Base-by-base conservation (phyloP, 2,113 vertebrate genomes). In the Vulpes ferrilata region DNA sequence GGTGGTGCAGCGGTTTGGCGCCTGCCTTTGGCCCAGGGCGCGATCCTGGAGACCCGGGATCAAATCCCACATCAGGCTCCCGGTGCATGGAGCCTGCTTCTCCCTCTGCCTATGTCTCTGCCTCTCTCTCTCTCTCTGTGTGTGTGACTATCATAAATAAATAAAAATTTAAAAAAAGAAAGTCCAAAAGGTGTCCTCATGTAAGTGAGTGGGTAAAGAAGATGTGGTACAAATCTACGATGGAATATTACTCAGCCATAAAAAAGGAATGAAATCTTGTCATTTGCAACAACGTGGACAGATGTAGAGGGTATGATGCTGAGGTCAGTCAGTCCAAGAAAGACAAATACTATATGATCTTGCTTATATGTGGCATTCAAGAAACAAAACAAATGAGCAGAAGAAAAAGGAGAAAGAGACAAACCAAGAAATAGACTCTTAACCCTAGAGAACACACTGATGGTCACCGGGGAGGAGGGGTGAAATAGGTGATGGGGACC, bases 151-250 rank as follows among this genome's bases (percentile, higher is more conserved):
- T n/a, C n/a, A n/a, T n/a, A n/a, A n/a, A n/a, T n/a, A n/a, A n/a
- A n/a, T n/a, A n/a, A n/a, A n/a, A n/a, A n/a, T n/a, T n/a, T n/a
- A n/a, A n/a, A n/a, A n/a, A n/a, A n/a, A 97, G 89, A 93, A 69
- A 82, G 79, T 1, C 92, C 6, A 88, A 84, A 78, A 65, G 92
- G 35, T 95, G 87, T 90, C 96, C 71, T 73, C 88, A 62, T 90
- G 59, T 19, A 78, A 43, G 51, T 30, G 74, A 78, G 30, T 78
- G 74, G 8, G 30, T 48, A 76, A 51, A 76, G 43, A 76, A 76
- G 73, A 15, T 51, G 25, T 76, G 38, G 7, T 48, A 22, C 12
- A 22, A 1, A 73, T 7, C 11, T 12, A 43, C 5, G 3, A 43
- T 25, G 43, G 48, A 51, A 51, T 78, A 51, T 51, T 78, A 78